A percentile compares a stretch with the other conserved stretches of the same genome.
Conservation (phyloP, 2,888 invertebrate genomes). For the Napeogenes inachia region DNA sequence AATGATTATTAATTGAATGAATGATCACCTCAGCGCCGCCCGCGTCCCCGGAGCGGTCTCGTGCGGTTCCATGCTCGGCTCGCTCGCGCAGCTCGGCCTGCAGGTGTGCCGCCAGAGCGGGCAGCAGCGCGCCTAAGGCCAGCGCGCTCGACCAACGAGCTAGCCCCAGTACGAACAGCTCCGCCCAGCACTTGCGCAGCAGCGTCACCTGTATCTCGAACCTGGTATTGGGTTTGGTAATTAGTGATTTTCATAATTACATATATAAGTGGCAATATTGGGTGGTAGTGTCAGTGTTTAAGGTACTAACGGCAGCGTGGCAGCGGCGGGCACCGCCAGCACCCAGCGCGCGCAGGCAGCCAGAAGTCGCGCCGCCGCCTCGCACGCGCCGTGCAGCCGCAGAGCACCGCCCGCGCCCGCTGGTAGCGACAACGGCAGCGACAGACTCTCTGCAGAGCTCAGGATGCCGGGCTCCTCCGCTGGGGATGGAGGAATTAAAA, state of each 20-base stretch:
- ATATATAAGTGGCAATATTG: too few relatives aligned
- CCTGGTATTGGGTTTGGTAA: conserved; percentile 56
- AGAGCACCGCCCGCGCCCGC: conserved; percentile 91
- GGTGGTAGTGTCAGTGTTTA: background rate
- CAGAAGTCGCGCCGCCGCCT: conserved; percentile 93
- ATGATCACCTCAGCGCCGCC: conserved; percentile 23
- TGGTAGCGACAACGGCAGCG: conserved; percentile 78
- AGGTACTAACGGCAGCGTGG: conserved; percentile 81
- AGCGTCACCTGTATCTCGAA: conserved; percentile 89
- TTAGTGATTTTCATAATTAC: too few relatives aligned
- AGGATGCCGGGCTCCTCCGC: conserved; percentile 44
- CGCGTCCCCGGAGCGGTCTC: conserved; percentile 7
- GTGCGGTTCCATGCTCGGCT: conserved; percentile 35
- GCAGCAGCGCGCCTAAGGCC: conserved; percentile 87
- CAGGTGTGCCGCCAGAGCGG: conserved; percentile 88
- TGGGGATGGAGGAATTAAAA: conserved; percentile 11
- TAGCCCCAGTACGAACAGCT: conserved; percentile 92
- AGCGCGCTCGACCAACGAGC: conserved; percentile 89
- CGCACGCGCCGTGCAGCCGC: conserved; percentile 96
- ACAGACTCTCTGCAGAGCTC: conserved; percentile 45
- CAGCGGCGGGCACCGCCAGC: conserved; percentile 88
- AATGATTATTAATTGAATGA: background rate
- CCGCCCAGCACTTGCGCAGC: conserved; percentile 93
- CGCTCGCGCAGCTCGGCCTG: conserved; percentile 79
- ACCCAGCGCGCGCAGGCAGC: conserved; percentile 95